These are phyloP conservation scores for Buathra laborator DNA, from an alignment of 2,888 invertebrate species.

Conservation along the genomic window DNA sequence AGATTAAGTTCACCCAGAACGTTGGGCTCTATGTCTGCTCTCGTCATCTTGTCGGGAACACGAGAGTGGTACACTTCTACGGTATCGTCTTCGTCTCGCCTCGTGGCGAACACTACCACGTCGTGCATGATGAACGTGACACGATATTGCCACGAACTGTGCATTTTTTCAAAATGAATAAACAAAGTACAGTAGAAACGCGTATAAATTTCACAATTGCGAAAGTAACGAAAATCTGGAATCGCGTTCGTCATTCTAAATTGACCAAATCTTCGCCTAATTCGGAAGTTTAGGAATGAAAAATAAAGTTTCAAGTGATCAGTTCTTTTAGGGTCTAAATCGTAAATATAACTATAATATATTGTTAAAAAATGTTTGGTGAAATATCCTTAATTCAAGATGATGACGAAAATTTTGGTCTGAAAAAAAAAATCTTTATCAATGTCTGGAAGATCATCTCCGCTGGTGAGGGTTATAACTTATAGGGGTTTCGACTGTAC, in stretches of 20 bases:
- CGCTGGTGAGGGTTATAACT: background rate
- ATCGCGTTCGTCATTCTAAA: background rate
- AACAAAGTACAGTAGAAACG: conserved; percentile 40
- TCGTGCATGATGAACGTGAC: conserved; percentile 50
- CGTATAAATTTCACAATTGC: background rate
- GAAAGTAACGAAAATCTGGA: background rate
- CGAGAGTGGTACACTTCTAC: conserved; percentile 22
- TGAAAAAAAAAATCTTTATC: background rate
- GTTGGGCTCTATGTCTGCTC: background rate
- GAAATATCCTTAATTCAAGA: too few species aligned
- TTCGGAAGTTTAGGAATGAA: too few species aligned
- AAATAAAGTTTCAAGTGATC: too few species aligned
- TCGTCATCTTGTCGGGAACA: conserved; percentile 39
- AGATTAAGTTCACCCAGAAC: conserved; percentile 51
- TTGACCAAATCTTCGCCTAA: background rate
- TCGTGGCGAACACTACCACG: conserved; percentile 48
- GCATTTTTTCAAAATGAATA: conserved; percentile 1
- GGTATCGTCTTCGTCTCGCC: conserved; percentile 30
- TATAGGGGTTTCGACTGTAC: conserved; percentile 17
- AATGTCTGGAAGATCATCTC: background rate
- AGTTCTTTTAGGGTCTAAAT: too few species aligned
- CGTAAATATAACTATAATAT: too few species aligned
- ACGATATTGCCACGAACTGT: conserved; percentile 49
- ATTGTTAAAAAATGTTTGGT: too few species aligned
- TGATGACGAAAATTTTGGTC: background rate